These are phyloP conservation scores for Fopius arisanus DNA, from an alignment of 1,140 invertebrate genomes.

Conservation along the genomic window DNA sequence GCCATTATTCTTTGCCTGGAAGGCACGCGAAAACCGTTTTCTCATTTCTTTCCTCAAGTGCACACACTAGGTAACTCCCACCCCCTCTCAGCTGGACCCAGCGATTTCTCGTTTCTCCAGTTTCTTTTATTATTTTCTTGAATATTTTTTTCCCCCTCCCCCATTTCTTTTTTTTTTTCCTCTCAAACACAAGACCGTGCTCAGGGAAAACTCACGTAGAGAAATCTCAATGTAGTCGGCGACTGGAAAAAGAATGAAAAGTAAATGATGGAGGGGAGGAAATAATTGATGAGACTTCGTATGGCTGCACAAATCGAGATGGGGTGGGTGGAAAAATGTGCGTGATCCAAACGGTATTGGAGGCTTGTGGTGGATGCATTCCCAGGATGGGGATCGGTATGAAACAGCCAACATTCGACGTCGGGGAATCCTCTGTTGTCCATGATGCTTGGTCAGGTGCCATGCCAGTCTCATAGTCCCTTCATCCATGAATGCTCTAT, in stretches of 20 bases:
- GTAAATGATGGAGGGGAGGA: background rate
- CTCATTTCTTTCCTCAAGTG: constrained; percentile 7
- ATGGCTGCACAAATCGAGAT: background rate
- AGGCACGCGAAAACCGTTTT: constrained; percentile 29
- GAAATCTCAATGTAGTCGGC: constrained; percentile 3
- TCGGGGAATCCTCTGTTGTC: constrained; percentile 35
- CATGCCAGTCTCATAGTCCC: constrained; percentile 40
- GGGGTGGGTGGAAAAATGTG: constrained; percentile 29
- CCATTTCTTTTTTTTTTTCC: background rate
- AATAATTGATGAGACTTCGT: background rate
- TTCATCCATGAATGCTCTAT: constrained; percentile 27
- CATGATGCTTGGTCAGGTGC: constrained; percentile 38
- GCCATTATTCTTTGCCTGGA: constrained; percentile 34
- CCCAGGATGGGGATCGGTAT: constrained; percentile 34
- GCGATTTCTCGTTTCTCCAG: background rate
- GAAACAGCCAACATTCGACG: constrained; percentile 20
- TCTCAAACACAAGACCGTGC: background rate
- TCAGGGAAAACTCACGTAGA: constrained; percentile 23
- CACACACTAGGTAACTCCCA: background rate
- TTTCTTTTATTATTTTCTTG: background rate
- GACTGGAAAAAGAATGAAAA: background rate
- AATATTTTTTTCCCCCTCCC: constrained; percentile 9
- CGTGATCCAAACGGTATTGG: constrained; percentile 25
- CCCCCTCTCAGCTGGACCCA: constrained; percentile 5
- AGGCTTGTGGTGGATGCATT: constrained; percentile 31